Percentiles rank a stretch among this genome's conserved stretches.
Conservation (phyloP, 2,888 invertebrate genomes). For the Eurytoma adleriae region DNA sequence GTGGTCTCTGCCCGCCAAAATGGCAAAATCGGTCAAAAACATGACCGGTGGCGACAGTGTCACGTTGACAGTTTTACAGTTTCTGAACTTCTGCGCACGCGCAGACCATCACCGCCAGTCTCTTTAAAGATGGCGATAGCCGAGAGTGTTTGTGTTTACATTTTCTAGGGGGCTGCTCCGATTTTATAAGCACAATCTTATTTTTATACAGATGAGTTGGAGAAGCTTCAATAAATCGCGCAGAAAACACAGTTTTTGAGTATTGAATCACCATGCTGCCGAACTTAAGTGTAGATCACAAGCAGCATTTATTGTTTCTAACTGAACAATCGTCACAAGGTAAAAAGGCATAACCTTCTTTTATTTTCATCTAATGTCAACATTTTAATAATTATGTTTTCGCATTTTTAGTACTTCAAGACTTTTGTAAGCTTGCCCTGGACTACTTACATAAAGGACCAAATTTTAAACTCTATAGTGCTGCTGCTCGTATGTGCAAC, state of each 20-base stretch:
- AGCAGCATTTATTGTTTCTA: conserved; percentile 79
- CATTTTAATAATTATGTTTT: conserved; percentile 43
- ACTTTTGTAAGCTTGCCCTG: conserved; percentile 83
- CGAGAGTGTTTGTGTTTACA: conserved; percentile 26
- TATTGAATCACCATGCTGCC: conserved; percentile 58
- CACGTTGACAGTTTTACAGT: too few species aligned
- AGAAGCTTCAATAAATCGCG: neutral
- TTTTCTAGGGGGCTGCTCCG: neutral
- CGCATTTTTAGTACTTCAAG: conserved; percentile 79
- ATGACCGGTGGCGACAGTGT: too few species aligned
- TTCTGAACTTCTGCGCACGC: neutral
- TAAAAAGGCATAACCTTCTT: conserved; percentile 62
- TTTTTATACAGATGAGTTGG: conserved; percentile 3
- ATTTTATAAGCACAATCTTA: neutral
- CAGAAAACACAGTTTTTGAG: neutral
- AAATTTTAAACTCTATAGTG: conserved; percentile 80
- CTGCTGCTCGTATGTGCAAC: conserved; percentile 80
- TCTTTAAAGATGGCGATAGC: conserved; percentile 26
- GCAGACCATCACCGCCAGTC: neutral
- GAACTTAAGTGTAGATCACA: conserved; percentile 78
- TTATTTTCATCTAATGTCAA: neutral
- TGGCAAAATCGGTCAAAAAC: too few species aligned
- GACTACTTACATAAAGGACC: conserved; percentile 83
- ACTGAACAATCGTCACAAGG: conserved; percentile 78
- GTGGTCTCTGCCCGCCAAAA: neutral